A percentile compares a stretch with the other conserved stretches of the same genome.
phyloP scores from a whole-genome alignment of 1,140 invertebrate species.

The Bombyx mandarina region DNA sequence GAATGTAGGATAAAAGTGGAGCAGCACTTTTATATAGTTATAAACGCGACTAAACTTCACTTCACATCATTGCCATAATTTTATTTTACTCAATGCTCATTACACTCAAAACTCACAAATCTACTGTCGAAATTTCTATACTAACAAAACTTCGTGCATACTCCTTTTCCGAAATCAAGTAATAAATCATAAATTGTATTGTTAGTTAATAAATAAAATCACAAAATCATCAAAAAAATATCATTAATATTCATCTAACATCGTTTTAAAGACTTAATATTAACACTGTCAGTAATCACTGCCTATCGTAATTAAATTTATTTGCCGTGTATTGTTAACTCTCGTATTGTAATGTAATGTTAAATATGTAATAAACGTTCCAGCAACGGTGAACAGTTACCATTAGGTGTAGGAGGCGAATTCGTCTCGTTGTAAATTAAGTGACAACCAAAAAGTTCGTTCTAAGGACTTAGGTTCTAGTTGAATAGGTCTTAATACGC shows the following conservation, averaged over 20 bases:
- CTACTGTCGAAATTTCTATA: too few relatives aligned
- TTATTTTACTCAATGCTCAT: too few relatives aligned
- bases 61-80: too few relatives aligned
- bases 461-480: conserved; percentile 68
- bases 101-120: too few relatives aligned
- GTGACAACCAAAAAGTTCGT: conserved; percentile 69
- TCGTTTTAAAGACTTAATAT: conserved; percentile 5
- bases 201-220: conserved; percentile 3
- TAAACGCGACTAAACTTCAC: too few relatives aligned
- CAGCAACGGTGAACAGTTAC: conserved; percentile 70
- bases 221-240: conserved; percentile 9
- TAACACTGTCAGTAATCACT: conserved; percentile 49
- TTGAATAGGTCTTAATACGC: conserved; percentile 27
- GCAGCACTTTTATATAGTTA: too few relatives aligned
- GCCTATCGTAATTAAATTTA: conserved; percentile 39
- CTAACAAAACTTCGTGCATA: too few relatives aligned
- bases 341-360: conserved; percentile 34
- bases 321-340: conserved; percentile 44
- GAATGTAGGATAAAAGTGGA: too few relatives aligned
- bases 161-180: background rate
- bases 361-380: conserved; percentile 59
- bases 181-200: conserved; percentile 4
- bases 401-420: conserved; percentile 52
- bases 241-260: conserved; percentile 6
- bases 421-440: conserved; percentile 48